phyloP scores from a whole-genome alignment of 2,113 vertebrate genomes.

The Pomatostomus ruficeps region DNA sequence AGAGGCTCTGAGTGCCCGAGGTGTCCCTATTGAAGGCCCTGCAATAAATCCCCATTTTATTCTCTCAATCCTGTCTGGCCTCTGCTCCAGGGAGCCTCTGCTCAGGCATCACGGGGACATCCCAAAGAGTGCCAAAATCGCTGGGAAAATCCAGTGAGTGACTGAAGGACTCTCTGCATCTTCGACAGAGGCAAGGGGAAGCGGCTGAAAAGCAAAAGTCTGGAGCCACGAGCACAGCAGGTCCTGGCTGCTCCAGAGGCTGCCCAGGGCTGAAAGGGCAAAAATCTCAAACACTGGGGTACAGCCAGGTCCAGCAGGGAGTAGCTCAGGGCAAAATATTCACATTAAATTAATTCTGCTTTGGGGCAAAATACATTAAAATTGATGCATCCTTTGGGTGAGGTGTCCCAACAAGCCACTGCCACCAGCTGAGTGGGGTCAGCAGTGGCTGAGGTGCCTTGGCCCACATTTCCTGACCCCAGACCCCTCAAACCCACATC shows the following conservation, averaged over 20 bases:
- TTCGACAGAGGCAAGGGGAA: neutral
- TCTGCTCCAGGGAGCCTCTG: no score
- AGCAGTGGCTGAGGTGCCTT: neutral
- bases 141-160: accelerated
- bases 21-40: no score
- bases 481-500: neutral
- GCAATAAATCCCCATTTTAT: no score
- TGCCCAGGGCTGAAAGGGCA: neutral
- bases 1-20: no score
- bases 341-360: neutral
- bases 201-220: neutral
- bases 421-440: accelerated
- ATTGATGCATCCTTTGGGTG: neutral
- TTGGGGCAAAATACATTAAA: neutral
- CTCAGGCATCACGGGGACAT: no score
- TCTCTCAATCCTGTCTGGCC: no score
- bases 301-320: neutral
- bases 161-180: accelerated
- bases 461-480: accelerated
- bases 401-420: neutral
- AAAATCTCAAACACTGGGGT: neutral
- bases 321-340: neutral
- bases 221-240: accelerated
- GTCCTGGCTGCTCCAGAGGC: neutral
- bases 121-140: neutral